Conservation (phyloP, 2,888 invertebrate species). For the Portevinia maculata region DNA sequence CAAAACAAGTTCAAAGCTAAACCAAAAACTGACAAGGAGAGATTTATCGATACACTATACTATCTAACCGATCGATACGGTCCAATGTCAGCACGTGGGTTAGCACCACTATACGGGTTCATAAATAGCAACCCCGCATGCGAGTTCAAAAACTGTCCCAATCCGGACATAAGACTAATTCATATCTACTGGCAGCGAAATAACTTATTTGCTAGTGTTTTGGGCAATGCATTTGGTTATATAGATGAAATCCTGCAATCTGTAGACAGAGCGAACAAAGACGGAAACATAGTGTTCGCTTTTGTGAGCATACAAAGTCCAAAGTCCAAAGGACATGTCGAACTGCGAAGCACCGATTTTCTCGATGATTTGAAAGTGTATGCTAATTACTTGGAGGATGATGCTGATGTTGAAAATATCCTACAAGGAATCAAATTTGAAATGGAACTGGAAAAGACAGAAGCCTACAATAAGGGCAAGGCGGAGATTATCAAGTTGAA, state of each 20-base stretch:
- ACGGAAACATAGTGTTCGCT: constrained; percentile 56
- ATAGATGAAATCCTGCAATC: constrained; percentile 32
- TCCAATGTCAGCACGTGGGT: constrained; percentile 81
- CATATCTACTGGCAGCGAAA: constrained; percentile 81
- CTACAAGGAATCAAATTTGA: constrained; percentile 79
- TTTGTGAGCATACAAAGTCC: constrained; percentile 77
- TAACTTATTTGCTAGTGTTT: constrained; percentile 36
- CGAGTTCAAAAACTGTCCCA: constrained; percentile 81
- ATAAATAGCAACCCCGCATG: constrained; percentile 83
- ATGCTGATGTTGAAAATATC: constrained; percentile 81
- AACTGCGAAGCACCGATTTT: constrained; percentile 83
- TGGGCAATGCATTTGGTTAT: constrained; percentile 5
- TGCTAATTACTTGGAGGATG: constrained; percentile 84
- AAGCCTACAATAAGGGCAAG: constrained; percentile 80
- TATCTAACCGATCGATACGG: constrained; percentile 84
- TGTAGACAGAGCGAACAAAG: constrained; percentile 13
- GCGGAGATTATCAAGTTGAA: constrained; percentile 75
- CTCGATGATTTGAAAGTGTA: constrained; percentile 84
- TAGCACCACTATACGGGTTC: constrained; percentile 84
- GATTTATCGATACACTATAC: constrained; percentile 78
- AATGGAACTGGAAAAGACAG: constrained; percentile 81
- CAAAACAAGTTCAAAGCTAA: constrained; percentile 79
- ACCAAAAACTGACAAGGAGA: constrained; percentile 76
- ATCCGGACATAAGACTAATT: constrained; percentile 85
- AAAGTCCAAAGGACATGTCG: constrained; percentile 83